Evolutionary conservation across 37 sponge, comb jelly and placozoan genomes (phyloP).

Genomic region (Beroe ovata): DNA sequence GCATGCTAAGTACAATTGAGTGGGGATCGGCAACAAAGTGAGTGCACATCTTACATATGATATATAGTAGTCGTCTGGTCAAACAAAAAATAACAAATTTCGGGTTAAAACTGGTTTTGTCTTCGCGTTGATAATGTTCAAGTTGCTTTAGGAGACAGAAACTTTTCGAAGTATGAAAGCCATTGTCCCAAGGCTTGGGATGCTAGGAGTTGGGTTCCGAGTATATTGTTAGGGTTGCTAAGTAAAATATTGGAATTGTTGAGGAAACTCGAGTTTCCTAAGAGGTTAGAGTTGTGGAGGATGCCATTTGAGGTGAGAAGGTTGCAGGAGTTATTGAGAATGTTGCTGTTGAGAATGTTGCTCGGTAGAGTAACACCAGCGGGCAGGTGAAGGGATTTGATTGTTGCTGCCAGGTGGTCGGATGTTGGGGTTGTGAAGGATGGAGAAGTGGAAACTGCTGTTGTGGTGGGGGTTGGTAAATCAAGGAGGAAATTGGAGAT

Average conservation of each 20-base stretch:
- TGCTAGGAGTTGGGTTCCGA: background rate
- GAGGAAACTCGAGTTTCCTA: background rate
- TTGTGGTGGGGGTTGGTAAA: background rate
- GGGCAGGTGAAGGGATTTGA: background rate
- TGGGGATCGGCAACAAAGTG: too few species aligned
- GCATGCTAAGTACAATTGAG: too few species aligned
- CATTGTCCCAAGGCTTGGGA: slow-evolving; percentile 14
- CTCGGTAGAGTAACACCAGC: background rate
- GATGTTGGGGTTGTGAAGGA: slow-evolving; percentile 1
- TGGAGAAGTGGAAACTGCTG: background rate
- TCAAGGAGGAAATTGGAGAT: background rate
- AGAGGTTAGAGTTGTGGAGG: background rate
- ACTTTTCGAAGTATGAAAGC: slow-evolving; percentile 9
- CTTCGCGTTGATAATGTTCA: too few species aligned
- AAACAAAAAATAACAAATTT: slow-evolving; percentile 15
- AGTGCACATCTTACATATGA: too few species aligned
- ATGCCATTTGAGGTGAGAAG: background rate
- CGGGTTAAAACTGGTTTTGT: too few species aligned
- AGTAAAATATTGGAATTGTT: background rate
- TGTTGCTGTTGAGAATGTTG: background rate
- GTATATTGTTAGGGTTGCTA: background rate
- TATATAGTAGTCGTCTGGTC: too few species aligned
- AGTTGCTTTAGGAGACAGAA: background rate
- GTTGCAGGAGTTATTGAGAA: background rate
- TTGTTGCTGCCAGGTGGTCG: background rate